These are phyloP conservation scores for Alloplasta piceator DNA, from an alignment of 2,888 invertebrate species.

Conservation along the genomic window DNA sequence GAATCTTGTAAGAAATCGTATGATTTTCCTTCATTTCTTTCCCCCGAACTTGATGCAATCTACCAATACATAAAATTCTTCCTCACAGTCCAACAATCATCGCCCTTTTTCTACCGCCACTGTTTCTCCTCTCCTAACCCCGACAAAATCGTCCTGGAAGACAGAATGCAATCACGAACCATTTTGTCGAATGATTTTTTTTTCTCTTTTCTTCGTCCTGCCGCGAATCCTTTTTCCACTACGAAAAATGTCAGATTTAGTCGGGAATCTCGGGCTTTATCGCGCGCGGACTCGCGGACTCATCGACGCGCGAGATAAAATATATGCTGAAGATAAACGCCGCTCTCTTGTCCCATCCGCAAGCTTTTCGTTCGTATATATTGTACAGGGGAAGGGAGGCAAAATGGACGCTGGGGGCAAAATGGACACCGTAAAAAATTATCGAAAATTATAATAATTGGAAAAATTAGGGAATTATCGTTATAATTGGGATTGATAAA, in stretches of 20 bases:
- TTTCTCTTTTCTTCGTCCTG: neutral
- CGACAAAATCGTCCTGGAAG: neutral
- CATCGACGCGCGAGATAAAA: slow-evolving; percentile 22
- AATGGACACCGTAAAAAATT: too few species aligned
- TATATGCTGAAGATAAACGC: slow-evolving; percentile 31
- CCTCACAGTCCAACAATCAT: too few species aligned
- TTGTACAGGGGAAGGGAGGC: too few species aligned
- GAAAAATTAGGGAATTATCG: too few species aligned
- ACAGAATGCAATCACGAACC: slow-evolving; percentile 44
- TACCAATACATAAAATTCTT: too few species aligned
- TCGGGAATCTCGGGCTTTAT: slow-evolving; percentile 1
- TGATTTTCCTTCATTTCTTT: too few species aligned
- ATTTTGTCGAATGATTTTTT: slow-evolving; percentile 36
- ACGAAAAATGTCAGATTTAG: slow-evolving; percentile 9
- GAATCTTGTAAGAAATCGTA: too few species aligned
- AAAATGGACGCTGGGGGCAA: too few species aligned
- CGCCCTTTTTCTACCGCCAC: neutral
- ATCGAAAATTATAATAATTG: too few species aligned
- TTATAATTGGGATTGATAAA: too few species aligned
- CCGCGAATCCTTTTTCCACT: neutral
- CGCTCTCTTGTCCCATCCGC: neutral
- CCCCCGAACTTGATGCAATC: too few species aligned
- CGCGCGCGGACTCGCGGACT: slow-evolving; percentile 2
- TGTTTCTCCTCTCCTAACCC: neutral
- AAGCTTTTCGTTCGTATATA: neutral